Base-by-base conservation (phyloP, 1,140 invertebrate species). In the Adoxophyes honmai region DNA sequence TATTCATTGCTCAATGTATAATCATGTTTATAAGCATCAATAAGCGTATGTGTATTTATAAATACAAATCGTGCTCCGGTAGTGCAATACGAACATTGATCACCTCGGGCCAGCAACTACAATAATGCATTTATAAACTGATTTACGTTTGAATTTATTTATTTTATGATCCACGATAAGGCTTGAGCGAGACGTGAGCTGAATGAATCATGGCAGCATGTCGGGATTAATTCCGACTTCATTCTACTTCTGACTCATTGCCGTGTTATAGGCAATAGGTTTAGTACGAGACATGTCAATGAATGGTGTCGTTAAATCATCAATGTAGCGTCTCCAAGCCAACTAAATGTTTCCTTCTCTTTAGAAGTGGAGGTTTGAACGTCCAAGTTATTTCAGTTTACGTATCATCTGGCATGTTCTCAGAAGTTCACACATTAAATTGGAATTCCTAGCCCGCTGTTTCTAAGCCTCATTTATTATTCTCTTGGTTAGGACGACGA, bases 61-160 rank as follows among this genome's bases (percentile, higher is more conserved):
- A 28, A 28, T 28, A 28, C 21, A 28, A 6, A 28, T 28, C 21
- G 21, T 28, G 21, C 21, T 28, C 6, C 21, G 2, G 6, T 28
- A 28, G 2, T 6, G 21, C 6, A 2, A 28, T 28, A 3, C 21
- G 6, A 28, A 2, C 21, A 28, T 28, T 28, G 21, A 28, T 28
- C 21, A 28, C 21, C 2, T 3, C 6, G 21, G 21, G 21, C 21
- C 2, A 3, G 21, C 21, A 8, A 44, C 39, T 42, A 15, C 38
- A 42, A 44, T 44, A 44, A 44, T 10, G 18, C 15, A 18, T 39
- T 10, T 44, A 44, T 21, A 18, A 44, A 44, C 39, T 42, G 16
- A 42, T 42, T 21, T 55, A 21, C 21, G 28, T 42, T 55, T 39
- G 9, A 28, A 39, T 21, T 38, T 42, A 34, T 55, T 42, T 55